Conservation (phyloP, 1,140 invertebrate genomes). For the Brachionus manjavacas region DNA sequence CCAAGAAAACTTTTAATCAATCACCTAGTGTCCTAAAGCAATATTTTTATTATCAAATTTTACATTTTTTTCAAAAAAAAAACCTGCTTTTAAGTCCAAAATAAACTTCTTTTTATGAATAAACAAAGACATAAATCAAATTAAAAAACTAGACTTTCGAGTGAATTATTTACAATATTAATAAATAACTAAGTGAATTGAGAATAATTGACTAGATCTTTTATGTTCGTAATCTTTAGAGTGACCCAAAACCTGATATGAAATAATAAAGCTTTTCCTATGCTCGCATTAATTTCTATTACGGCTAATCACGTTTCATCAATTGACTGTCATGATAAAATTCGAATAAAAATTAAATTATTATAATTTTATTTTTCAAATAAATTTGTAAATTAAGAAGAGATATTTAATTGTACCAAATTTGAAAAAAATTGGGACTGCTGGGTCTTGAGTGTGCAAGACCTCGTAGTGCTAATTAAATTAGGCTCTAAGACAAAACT, state of each 20-base stretch:
- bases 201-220: neutral
- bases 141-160: neutral
- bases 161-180: neutral
- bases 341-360: neutral
- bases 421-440: neutral
- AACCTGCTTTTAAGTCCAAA: neutral
- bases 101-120: too few species aligned
- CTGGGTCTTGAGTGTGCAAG: neutral
- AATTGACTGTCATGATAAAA: neutral
- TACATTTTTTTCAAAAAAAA: neutral
- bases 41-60: neutral
- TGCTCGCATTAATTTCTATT: neutral
- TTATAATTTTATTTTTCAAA: conserved; percentile 1
- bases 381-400: neutral
- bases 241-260: neutral
- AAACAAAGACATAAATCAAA: neutral
- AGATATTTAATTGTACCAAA: neutral
- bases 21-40: neutral
- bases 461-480: neutral
- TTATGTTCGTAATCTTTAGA: neutral
- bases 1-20: neutral
- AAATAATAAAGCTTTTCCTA: neutral
- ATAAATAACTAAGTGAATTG: neutral
- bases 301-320: neutral
- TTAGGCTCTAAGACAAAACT: neutral